Conservation (phyloP, 2,113 vertebrate species). For the pig (Sus scrofa) region DNA sequence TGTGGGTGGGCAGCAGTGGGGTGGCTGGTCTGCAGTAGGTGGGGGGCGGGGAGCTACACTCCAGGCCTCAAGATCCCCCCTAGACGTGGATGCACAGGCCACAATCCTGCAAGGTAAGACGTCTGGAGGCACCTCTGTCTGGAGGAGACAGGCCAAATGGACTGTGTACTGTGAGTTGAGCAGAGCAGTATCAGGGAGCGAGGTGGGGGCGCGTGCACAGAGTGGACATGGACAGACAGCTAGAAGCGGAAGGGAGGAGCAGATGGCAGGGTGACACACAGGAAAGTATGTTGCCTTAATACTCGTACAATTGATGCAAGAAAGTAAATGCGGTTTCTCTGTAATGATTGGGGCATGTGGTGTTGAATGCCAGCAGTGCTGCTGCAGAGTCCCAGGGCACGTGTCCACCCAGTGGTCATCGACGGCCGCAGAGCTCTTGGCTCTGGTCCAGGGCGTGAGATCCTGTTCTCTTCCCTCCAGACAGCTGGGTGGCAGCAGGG, state of each 20-base stretch:
- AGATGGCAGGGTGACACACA: not conserved
- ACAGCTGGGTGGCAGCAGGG: not conserved
- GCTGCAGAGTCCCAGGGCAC: not conserved
- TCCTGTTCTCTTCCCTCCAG: not conserved
- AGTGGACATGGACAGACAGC: not conserved
- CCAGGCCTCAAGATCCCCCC: not conserved
- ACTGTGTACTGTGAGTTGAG: fast-evolving
- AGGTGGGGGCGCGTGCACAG: not conserved
- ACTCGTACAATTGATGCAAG: not conserved
- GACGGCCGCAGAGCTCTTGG: not conserved
- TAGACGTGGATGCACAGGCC: not conserved
- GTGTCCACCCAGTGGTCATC: not conserved
- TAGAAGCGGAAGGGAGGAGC: not conserved
- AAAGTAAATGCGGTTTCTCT: not conserved
- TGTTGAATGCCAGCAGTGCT: no score
- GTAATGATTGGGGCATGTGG: not conserved
- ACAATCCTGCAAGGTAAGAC: not conserved
- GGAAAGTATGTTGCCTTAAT: not conserved
- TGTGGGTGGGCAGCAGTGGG: not conserved
- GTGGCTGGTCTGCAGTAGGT: not conserved
- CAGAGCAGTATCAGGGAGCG: not conserved
- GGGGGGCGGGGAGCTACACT: not conserved
- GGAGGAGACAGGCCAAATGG: not conserved
- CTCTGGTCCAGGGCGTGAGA: not conserved
- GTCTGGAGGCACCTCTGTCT: not conserved